Percentiles rank a stretch among this genome's conserved stretches.
Evolutionary conservation across 2,113 vertebrate species (phyloP).

Genomic region (Ctenomys sociabilis): DNA sequence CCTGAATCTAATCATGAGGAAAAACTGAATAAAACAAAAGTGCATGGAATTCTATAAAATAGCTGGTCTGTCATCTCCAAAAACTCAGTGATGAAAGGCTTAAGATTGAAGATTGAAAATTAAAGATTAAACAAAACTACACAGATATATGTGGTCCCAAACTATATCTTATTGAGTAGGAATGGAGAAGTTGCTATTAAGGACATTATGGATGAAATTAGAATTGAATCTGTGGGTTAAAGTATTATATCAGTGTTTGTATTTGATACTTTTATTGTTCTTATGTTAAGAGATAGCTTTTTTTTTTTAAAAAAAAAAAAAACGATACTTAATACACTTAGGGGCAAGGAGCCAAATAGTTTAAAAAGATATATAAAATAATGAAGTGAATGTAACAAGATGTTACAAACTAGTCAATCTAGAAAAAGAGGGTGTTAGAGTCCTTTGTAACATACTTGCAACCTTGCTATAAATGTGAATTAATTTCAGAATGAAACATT

Average conservation of each 20-base stretch:
- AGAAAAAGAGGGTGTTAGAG: not conserved
- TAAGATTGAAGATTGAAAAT: not conserved
- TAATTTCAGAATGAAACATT: conserved; percentile 33
- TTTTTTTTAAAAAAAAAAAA: too few species aligned
- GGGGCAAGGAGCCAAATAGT: not conserved
- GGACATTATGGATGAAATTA: not conserved
- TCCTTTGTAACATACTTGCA: conserved; percentile 9
- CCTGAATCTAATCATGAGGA: not conserved
- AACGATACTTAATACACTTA: not conserved
- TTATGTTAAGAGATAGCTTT: not conserved
- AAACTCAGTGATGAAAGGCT: not conserved
- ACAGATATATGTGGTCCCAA: not conserved
- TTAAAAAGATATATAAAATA: not conserved
- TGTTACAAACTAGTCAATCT: not conserved
- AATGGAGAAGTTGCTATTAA: not conserved
- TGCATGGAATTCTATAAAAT: not conserved
- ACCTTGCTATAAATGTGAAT: conserved; percentile 13
- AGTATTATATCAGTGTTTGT: not conserved
- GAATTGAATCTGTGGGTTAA: not conserved
- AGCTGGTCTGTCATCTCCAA: not conserved
- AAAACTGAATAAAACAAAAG: not conserved
- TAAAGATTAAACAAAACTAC: not conserved
- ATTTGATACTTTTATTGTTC: not conserved
- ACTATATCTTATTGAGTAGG: not conserved
- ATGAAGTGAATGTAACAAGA: not conserved